A percentile compares a stretch with the other conserved stretches of the same genome.
Conservation (phyloP, 2,888 invertebrate species). For the Scaptomyza parva region DNA sequence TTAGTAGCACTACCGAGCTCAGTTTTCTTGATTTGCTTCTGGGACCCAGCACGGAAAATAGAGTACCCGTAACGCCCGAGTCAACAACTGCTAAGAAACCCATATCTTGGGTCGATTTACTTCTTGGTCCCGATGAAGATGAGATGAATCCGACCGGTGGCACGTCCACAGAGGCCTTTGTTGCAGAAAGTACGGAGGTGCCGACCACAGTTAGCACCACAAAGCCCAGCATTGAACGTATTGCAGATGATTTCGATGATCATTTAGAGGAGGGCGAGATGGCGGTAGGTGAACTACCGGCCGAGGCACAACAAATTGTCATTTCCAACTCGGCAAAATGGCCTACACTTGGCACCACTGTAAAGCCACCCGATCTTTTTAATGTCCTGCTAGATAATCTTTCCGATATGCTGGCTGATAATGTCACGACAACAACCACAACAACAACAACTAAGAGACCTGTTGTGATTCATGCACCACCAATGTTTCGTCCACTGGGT, state of each 20-base stretch:
- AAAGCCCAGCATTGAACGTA: conserved; percentile 59
- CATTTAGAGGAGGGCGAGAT: conserved; percentile 65
- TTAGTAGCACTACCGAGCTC: conserved; percentile 66
- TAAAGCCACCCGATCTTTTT: conserved; percentile 54
- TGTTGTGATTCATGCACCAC: conserved; percentile 49
- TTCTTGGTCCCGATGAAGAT: conserved; percentile 78
- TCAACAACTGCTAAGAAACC: conserved; percentile 62
- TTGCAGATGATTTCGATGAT: conserved; percentile 71
- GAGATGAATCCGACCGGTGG: conserved; percentile 30
- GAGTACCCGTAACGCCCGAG: conserved; percentile 35
- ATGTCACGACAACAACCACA: conserved; percentile 42
- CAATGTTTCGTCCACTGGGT: conserved; percentile 77
- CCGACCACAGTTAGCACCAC: conserved; percentile 21
- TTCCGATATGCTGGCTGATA: conserved; percentile 67
- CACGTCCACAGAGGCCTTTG: conserved; percentile 30
- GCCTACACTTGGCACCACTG: conserved; percentile 23
- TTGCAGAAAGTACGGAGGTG: conserved; percentile 37
- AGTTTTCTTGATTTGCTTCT: conserved; percentile 80
- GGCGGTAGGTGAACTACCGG: conserved; percentile 69
- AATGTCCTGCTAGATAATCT: conserved; percentile 76
- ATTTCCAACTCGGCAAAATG: conserved; percentile 41
- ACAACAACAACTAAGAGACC: conserved; percentile 35
- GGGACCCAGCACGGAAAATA: conserved; percentile 69
- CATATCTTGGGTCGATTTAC: conserved; percentile 76
- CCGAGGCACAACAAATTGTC: conserved; percentile 59